Percentiles rank a stretch among this genome's conserved stretches.
Conservation (phyloP, 35 echinoderm and acorn worm species). For the Acanthaster planci region DNA sequence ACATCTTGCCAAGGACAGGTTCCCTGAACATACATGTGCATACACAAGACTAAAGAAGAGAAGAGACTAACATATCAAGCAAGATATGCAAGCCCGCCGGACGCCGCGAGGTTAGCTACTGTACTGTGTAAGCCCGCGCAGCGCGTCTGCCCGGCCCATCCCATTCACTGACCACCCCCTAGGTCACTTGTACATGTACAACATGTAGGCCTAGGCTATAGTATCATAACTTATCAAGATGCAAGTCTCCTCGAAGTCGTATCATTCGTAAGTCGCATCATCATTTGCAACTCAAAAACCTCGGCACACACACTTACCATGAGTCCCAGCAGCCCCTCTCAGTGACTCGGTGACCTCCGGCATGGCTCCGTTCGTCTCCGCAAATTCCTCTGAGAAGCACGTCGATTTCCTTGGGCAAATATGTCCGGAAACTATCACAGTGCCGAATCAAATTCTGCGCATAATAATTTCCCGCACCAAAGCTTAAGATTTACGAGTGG, state of each 20-base stretch:
- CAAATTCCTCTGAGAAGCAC: constrained; percentile 4
- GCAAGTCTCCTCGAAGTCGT: background rate
- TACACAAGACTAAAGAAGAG: too few species aligned
- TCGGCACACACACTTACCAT: background rate
- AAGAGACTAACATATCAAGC: too few species aligned
- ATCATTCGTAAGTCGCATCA: background rate
- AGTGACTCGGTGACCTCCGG: constrained; percentile 1
- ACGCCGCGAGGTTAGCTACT: too few species aligned
- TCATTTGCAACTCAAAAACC: background rate
- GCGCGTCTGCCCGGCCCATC: too few species aligned
- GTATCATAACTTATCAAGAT: background rate
- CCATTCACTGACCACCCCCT: too few species aligned
- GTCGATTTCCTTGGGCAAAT: background rate
- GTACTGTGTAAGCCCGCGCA: too few species aligned
- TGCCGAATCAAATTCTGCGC: constrained; percentile 1
- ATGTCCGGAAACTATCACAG: background rate
- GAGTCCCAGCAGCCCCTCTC: background rate
- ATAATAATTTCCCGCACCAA: background rate
- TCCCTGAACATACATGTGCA: too few species aligned
- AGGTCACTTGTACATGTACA: too few species aligned
- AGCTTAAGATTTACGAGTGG: too few species aligned
- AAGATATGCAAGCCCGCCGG: too few species aligned
- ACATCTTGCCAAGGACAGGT: too few species aligned
- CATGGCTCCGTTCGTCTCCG: background rate
- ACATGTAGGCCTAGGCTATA: background rate